A percentile compares a stretch with the other conserved stretches of the same genome.
phyloP scores from a whole-genome alignment of 2,888 invertebrate genomes.

The Pseudolycoriella hygida region DNA sequence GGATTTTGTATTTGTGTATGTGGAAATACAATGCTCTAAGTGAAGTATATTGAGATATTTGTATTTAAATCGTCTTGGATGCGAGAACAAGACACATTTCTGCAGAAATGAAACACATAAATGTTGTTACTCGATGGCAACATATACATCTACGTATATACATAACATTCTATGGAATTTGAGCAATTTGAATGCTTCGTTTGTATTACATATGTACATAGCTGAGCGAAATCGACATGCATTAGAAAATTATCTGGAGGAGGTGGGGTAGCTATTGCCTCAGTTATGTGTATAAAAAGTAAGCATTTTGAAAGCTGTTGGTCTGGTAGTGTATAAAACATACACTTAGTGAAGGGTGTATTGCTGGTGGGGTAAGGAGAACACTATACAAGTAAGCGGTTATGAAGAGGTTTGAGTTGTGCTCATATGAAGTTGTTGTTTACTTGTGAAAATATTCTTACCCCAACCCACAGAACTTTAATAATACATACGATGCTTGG shows the following conservation, averaged over 20 bases:
- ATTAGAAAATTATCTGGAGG: background rate
- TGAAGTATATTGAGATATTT: too few species aligned
- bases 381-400: background rate
- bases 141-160: background rate
- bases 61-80: too few species aligned
- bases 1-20: too few species aligned
- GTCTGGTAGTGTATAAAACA: background rate
- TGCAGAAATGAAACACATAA: too few species aligned
- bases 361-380: background rate
- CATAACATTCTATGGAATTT: background rate
- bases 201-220: too few species aligned
- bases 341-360: constrained; percentile 1
- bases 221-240: background rate
- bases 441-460: background rate
- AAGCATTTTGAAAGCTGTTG: too few species aligned
- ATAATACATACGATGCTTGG: too few species aligned
- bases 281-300: too few species aligned
- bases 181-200: too few species aligned
- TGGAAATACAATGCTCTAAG: too few species aligned
- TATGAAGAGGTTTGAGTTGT: background rate
- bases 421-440: background rate
- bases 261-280: too few species aligned
- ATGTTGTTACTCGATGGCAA: background rate
- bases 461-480: background rate
- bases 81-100: too few species aligned